Base-by-base conservation (phyloP, 2,113 vertebrate species). In the Aphelocoma coerulescens region DNA sequence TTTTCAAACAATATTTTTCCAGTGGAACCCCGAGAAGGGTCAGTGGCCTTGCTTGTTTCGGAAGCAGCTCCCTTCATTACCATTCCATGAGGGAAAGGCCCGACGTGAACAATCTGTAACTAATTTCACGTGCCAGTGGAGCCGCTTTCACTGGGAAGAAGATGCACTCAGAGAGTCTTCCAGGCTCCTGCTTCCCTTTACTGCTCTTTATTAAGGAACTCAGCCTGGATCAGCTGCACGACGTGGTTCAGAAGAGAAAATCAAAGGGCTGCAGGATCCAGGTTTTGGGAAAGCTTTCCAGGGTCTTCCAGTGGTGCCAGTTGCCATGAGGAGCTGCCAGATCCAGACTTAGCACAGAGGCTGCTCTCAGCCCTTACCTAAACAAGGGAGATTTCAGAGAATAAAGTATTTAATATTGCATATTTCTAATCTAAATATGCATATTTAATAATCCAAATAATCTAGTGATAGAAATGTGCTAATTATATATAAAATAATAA, bases 291-390 rank as follows among this genome's bases (percentile, higher is more conserved):
- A 85, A 76, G 19, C 17, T 75, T 91, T 20, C 37, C 77, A 8
- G 4, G 10, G 19, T 57, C 22, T 67, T 68, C 58, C n/a, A 30
- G 1, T 0, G 0, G 26, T 32, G 37, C 32, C 0, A 0, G 18
- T 22, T 2, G 2, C 65, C 0, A 0, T 35, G 54, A 54, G 27
- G 39, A 52, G 52, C 33, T 22, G 74, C 15, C 23, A 22, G 61
- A 28, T 10, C 21, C 43, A 26, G 68, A 32, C 6, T 35, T 2
- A 1, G 49, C 8, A 28, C 33, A 30, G 10, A 9, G n/a, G 35
- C 67, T 93, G 62, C 75, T 84, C 28, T 15, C 44, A 17, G 62
- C 58, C 20, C 27, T 41, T 27, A 3, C 1, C 39, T 16, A 52
- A 43, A 24, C 11, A 24, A 39, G 8, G 55, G 26, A 17, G 21